phyloP scores from a whole-genome alignment of 2,888 invertebrate species.

The Dryobota labecula region DNA sequence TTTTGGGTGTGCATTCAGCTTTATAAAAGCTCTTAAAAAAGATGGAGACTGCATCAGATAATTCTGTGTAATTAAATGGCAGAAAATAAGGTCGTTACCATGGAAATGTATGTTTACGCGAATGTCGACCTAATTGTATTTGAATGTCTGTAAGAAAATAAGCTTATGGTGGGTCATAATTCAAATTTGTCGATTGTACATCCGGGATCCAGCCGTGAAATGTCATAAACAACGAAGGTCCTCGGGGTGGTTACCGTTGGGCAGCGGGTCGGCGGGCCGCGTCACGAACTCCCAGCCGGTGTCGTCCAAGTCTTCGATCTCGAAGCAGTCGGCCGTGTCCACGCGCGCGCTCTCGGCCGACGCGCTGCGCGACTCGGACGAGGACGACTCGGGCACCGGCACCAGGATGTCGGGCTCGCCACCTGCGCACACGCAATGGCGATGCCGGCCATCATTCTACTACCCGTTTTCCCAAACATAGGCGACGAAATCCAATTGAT shows the following conservation, averaged over 20 bases:
- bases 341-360: conserved; percentile 69
- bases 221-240: too few species aligned
- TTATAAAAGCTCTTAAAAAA: too few species aligned
- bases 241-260: conserved; percentile 75
- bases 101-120: too few species aligned
- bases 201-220: background rate
- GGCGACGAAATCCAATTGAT: too few species aligned
- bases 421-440: conserved; percentile 67
- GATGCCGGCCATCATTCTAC: background rate
- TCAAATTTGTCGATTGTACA: too few species aligned
- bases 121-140: too few species aligned
- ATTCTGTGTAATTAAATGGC: too few species aligned
- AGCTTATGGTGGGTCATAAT: too few species aligned
- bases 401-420: conserved; percentile 79
- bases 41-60: too few species aligned
- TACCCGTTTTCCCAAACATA: background rate
- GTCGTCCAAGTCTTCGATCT: conserved; percentile 88
- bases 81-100: too few species aligned
- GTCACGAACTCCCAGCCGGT: conserved; percentile 88
- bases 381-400: conserved; percentile 68
- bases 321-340: conserved; percentile 89
- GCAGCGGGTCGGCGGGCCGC: conserved; percentile 84
- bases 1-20: too few species aligned
- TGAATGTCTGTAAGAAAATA: too few species aligned
- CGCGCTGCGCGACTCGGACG: conserved; percentile 62